Evolutionary conservation across 2,113 vertebrate species (phyloP).

Genomic region (Spermophilus dauricus): DNA sequence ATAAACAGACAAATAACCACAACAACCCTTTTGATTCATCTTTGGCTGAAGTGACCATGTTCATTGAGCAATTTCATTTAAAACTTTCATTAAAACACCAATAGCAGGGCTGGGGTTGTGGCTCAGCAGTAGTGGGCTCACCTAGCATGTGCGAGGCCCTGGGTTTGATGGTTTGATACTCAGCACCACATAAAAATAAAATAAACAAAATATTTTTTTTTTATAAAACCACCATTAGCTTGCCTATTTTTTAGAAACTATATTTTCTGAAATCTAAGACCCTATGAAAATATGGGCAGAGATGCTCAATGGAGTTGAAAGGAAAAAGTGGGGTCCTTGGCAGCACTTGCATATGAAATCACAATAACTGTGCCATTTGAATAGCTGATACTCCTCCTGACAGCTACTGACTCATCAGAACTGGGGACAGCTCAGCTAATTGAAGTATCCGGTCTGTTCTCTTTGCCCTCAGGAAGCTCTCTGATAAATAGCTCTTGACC

Average conservation of each 20-base stretch:
- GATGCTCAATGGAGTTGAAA: neutral
- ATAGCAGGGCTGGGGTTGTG: neutral
- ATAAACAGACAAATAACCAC: neutral
- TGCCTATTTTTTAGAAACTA: constrained; percentile 16
- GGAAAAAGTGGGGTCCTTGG: neutral
- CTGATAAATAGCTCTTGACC: constrained; percentile 79
- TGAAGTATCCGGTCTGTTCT: constrained; percentile 67
- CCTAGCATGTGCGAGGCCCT: too few relatives aligned
- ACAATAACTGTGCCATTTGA: neutral
- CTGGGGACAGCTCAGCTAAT: constrained; percentile 48
- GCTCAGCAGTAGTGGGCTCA: too few relatives aligned
- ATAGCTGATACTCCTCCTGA: neutral
- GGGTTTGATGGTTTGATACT: too few relatives aligned
- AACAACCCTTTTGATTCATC: neutral
- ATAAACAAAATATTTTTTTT: too few relatives aligned
- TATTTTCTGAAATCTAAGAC: constrained; percentile 33
- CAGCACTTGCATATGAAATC: neutral
- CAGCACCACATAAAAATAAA: too few relatives aligned
- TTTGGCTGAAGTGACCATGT: neutral
- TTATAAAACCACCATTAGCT: neutral
- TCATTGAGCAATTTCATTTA: neutral
- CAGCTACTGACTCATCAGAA: constrained; percentile 29
- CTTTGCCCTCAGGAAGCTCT: constrained; percentile 70
- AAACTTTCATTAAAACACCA: constrained; percentile 46
- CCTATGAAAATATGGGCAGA: constrained; percentile 30